Base-by-base conservation (phyloP, 2,113 vertebrate genomes). In the Myanophis thanlyinensis region DNA sequence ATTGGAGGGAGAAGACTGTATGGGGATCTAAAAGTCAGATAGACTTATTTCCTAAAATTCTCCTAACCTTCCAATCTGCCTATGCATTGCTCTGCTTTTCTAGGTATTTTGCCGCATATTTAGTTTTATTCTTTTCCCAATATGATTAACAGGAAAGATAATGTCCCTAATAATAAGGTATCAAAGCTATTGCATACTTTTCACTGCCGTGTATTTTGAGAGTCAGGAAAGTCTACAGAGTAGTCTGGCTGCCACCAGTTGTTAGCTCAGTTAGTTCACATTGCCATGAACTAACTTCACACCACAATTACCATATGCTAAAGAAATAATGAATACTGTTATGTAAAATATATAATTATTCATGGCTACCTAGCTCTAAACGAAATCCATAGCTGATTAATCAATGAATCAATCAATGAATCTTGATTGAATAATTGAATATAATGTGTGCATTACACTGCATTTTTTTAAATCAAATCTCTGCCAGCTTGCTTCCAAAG, bases 321-420 rank as follows among this genome's bases (percentile, higher is more conserved):
- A 54, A 54, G 22, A 54, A 54, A 54, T 54, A 54, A 54, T 54
- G 46, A 0, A 0, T 87, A 95, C 89, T 86, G 12, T 93, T 93
- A 87, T 84, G 89, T 46, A 47, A 48, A 73, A 35, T 67, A 35
- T 35, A 67, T 67, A 35, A 73, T 40, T 73, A 73, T 73, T 73
- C 13, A 35, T 73, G 12, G 62, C 30, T 73, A 73, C 62, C 30
- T 35, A 35, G 62, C 13, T 73, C 13, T 73, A 73, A 73, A 35
- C 15, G n/a, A 73, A 40, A 73, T 35, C 67, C 13, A 62, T 85
- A 96, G 67, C 89, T 87, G 87, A 94, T 49, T 86, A 93, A 56
- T 53, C 56, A 62, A 46, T 73, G 13, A 93, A 47, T 53, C 54
- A 93, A 56, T 53, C 56, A 62, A 46, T 73, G 13, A 93, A 47